Base-by-base conservation (phyloP, 2,113 vertebrate species). In the Macrotus californicus region DNA sequence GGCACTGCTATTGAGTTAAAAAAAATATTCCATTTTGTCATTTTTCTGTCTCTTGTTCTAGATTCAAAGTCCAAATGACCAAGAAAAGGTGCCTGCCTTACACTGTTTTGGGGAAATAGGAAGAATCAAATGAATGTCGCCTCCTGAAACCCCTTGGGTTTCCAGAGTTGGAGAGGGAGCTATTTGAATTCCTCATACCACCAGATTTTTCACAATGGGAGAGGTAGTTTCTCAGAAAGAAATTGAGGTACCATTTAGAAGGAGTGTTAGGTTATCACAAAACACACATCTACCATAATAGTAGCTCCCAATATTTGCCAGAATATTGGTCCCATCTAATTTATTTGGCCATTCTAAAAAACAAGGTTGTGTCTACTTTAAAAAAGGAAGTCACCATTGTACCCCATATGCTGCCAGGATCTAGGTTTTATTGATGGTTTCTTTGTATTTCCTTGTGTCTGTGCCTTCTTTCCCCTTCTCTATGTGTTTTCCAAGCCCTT, bases 331-430 rank as follows among this genome's bases (percentile, higher is more conserved):
- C 76, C 29, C 43, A 61, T 91, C 80, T 69, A n/a, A 52, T 83
- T 94, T 84, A 41, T 92, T 88, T 97, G 64, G 24, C 50, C 66
- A 83, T 76, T 83, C 82, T 52, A 26, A 82, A 76, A 87, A 72
- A 56, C 82, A 91, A 83, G 29, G 0, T n/a, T 80, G 64, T 59
- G 19, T 15, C 22, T 29, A 82, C 31, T 43, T 34, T 66, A 48
- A 66, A 75, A 77, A 77, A 88, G 29, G 21, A 79, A 83, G n/a
- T 59, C 54, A 76, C 24, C 36, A 16, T 87, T 50, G 2, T 84
- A 69, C 19, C 13, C 48, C 50, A 11, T 80, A 83, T 59, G 48
- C 18, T 93, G 16, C 75, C 29, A 89, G 14, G 34, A 70, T 43
- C 75, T 72, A 41, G 13, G 61, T 92, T 86, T 93, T 73, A 34